These are phyloP conservation scores for Oopsacas minuta DNA, from an alignment of 37 sponge, comb jelly and placozoan species.

Conservation along the genomic window DNA sequence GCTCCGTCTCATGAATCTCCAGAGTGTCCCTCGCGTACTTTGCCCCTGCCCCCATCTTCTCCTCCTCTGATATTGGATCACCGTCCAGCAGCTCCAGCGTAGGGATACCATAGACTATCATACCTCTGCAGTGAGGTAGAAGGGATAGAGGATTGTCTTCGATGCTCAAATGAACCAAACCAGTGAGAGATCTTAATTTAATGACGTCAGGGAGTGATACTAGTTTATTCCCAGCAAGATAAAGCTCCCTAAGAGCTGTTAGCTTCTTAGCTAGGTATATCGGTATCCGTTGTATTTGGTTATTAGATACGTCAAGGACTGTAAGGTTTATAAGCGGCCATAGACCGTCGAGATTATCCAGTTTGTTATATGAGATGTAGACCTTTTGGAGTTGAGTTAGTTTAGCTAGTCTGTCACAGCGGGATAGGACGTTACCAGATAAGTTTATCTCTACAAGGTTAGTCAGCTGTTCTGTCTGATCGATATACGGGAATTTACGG, in stretches of 20 bases:
- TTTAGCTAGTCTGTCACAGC: neutral
- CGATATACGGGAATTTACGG: neutral
- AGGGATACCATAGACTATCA: neutral
- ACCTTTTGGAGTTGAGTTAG: neutral
- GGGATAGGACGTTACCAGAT: neutral
- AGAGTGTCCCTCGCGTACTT: neutral
- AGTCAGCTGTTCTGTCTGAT: neutral
- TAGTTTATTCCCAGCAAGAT: neutral
- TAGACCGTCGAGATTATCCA: neutral
- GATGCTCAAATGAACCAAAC: neutral
- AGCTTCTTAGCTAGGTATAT: neutral
- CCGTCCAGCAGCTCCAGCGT: slow-evolving; percentile 15
- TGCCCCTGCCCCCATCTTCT: neutral
- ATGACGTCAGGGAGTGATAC: slow-evolving; percentile 6
- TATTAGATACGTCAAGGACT: neutral
- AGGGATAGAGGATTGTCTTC: neutral
- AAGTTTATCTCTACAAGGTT: neutral
- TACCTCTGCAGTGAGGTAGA: neutral
- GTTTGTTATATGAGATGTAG: neutral
- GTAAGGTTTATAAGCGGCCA: neutral
- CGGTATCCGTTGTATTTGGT: neutral
- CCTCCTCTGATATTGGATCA: neutral
- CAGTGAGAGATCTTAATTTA: neutral
- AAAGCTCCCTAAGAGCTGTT: slow-evolving; percentile 1
- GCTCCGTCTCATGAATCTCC: slow-evolving; percentile 4